Evolutionary conservation across 1,140 invertebrate genomes (phyloP).

Genomic region (Eubasilissa regina): DNA sequence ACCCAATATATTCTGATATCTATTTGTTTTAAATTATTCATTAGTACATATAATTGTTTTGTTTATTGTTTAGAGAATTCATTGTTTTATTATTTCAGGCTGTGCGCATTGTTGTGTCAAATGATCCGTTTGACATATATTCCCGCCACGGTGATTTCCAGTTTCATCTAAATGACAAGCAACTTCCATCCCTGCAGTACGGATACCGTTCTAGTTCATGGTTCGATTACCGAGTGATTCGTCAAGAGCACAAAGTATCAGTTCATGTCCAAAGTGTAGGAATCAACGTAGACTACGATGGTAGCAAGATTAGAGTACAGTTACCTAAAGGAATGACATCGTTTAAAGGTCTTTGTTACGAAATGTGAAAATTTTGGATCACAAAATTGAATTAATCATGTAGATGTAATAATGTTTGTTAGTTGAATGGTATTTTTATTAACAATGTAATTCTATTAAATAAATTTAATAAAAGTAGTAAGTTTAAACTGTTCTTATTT

Average conservation of each 20-base stretch:
- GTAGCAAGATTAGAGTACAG: slow-evolving; percentile 7
- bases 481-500: no score
- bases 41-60: background rate
- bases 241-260: slow-evolving; percentile 21
- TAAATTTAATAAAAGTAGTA: no score
- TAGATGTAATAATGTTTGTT: no score
- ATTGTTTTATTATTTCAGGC: slow-evolving; percentile 36
- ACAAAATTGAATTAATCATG: no score
- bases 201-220: slow-evolving; percentile 44
- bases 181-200: slow-evolving; percentile 25
- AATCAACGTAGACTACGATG: slow-evolving; percentile 31
- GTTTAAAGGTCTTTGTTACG: slow-evolving; percentile 21
- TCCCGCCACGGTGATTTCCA: slow-evolving; percentile 18
- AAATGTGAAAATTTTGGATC: background rate
- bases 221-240: slow-evolving; percentile 46
- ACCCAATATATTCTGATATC: no score
- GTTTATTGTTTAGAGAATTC: background rate
- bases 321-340: background rate
- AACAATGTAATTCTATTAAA: no score
- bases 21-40: no score
- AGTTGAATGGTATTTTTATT: no score
- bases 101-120: slow-evolving; percentile 21
- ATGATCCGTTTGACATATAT: slow-evolving; percentile 40
- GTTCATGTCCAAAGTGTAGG: background rate
- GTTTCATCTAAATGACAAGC: slow-evolving; percentile 41